Evolutionary conservation across 2,888 invertebrate genomes (phyloP).

Genomic region (Pollenia griseotomentosa): DNA sequence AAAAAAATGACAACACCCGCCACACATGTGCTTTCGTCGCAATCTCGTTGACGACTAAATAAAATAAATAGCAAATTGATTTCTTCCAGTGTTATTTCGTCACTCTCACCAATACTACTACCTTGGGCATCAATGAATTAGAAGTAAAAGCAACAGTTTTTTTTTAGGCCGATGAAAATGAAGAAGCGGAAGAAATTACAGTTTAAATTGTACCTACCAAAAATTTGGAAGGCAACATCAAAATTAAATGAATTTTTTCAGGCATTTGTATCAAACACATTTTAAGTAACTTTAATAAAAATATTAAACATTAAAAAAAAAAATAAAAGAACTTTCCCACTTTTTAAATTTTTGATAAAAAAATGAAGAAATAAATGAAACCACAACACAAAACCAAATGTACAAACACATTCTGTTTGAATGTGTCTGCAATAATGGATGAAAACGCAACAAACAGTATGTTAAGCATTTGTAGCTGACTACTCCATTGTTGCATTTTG

Average conservation of each 20-base stretch:
- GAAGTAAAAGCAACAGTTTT: too few species aligned
- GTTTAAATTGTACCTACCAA: too few species aligned
- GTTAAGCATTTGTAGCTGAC: conserved; percentile 53
- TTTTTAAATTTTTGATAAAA: conserved; percentile 47
- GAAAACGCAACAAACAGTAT: conserved; percentile 39
- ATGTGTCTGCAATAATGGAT: conserved; percentile 15
- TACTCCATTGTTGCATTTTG: conserved; percentile 43
- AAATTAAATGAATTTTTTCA: conserved; percentile 36
- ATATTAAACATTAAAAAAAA: conserved; percentile 28
- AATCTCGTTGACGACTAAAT: too few species aligned
- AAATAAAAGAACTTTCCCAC: conserved; percentile 48
- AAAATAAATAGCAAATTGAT: too few species aligned
- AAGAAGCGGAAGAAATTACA: too few species aligned
- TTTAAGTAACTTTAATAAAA: conserved; percentile 59
- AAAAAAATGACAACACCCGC: too few species aligned
- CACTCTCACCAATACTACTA: too few species aligned
- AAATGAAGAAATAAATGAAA: conserved; percentile 37
- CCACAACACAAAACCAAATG: conserved; percentile 45
- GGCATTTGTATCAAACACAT: conserved; percentile 63
- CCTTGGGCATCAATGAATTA: too few species aligned
- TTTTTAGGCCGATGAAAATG: too few species aligned
- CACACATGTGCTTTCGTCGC: too few species aligned
- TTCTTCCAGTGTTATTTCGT: too few species aligned
- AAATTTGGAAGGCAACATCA: too few species aligned
- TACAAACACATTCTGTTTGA: neutral